Percentiles rank a stretch among this genome's conserved stretches.
Conservation (phyloP, 2,888 invertebrate species). For the Meghimatium bilineatum region DNA sequence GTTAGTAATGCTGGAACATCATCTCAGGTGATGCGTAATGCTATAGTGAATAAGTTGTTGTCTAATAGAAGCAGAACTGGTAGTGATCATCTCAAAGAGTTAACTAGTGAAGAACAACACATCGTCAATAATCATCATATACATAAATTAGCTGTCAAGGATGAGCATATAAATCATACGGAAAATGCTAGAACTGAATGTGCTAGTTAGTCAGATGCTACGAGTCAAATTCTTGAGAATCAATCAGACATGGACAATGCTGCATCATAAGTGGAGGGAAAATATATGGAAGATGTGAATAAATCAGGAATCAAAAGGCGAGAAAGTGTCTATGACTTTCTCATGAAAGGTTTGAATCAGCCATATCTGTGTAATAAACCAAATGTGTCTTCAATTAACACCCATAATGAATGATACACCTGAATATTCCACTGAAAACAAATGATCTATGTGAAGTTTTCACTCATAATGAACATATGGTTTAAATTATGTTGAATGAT, state of each 20-base stretch:
- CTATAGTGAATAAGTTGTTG: not conserved
- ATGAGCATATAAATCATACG: slow-evolving; percentile 1
- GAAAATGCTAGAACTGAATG: no score
- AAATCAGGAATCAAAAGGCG: not conserved
- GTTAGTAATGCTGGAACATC: not conserved
- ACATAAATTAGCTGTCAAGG: not conserved
- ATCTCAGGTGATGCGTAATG: not conserved
- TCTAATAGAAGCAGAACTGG: not conserved
- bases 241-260: not conserved
- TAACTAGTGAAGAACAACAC: no score
- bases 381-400: not conserved
- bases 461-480: no score
- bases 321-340: slow-evolving; percentile 29
- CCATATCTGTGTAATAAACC: not conserved
- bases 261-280: not conserved
- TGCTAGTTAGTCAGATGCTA: not conserved
- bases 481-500: no score
- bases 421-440: no score
- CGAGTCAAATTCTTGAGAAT: not conserved
- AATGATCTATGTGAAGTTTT: no score
- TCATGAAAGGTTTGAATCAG: slow-evolving; percentile 15
- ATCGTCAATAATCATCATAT: not conserved
- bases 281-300: not conserved
- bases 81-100: not conserved
- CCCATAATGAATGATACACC: not conserved